Evolutionary conservation across 2,888 invertebrate species (phyloP), one percentile per base, ranked within the genome.

Genomic region (Pteria penguin): DNA sequence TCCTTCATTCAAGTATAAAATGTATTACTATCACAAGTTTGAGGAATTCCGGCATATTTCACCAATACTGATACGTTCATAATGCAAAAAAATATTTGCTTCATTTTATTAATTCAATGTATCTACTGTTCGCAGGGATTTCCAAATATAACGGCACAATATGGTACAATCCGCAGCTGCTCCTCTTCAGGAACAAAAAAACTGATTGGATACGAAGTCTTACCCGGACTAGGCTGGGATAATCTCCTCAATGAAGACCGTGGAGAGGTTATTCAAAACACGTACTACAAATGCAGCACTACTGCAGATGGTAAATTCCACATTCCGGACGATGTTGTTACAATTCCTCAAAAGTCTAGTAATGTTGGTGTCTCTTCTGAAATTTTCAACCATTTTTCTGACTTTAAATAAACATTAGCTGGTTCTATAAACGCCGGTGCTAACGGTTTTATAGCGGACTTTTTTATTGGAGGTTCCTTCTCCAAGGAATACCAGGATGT

Each of bases 141-240:
- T n/a, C n/a, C n/a, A n/a, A n/a, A n/a, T n/a, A n/a, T n/a, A n/a
- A n/a, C n/a, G n/a, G n/a, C n/a, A n/a, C n/a, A n/a, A n/a, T n/a
- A n/a, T n/a, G n/a, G n/a, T n/a, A n/a, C n/a, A n/a, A n/a, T n/a
- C n/a, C n/a, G n/a, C n/a, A n/a, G n/a, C n/a, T n/a, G n/a, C n/a
- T n/a, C n/a, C n/a, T 36, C 45, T 14, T 36, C 45, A 14, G 45
- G 45, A 36, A 11, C 45, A 14, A 36, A 36, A 11, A 36, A 36
- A 11, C 45, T 36, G 45, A 36, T 68, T 14, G 68, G 68, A 22
- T 68, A 32, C 31, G 68, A 68, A 18, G 76, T 76, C 18, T 54
- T 81, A 29, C 79, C 79, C 11, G 77, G 79, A n/a, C 11, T 24
- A 11, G 79, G 79, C 11, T 79, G 71, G 69, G 81, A 81, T 58